Conservation (phyloP, 1,140 invertebrate species). For the Caenorhabditis inopinata region DNA sequence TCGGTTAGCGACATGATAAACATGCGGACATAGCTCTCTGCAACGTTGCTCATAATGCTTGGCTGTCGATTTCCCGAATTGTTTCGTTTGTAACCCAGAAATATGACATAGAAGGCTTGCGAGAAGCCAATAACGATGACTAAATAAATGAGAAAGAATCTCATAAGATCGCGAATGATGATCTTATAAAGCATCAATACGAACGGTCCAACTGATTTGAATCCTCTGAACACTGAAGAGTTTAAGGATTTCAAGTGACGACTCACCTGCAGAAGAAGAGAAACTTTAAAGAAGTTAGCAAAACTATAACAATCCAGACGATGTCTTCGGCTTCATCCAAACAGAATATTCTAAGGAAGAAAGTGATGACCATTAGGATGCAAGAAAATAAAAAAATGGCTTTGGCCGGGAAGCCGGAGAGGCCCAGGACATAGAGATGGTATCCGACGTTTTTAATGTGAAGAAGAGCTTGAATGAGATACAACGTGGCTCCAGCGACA, state of each 20-base stretch:
- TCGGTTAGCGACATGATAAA: conserved; percentile 95
- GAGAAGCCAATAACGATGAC: conserved; percentile 97
- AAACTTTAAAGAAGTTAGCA: conserved; percentile 94
- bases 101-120: conserved; percentile 91
- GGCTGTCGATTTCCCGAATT: conserved; percentile 51
- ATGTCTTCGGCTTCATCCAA: conserved; percentile 82
- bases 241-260: neutral
- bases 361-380: conserved; percentile 79
- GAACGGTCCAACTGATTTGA: conserved; percentile 94
- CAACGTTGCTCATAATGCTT: conserved; percentile 66
- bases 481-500: conserved; percentile 50
- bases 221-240: conserved; percentile 75
- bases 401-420: conserved; percentile 85
- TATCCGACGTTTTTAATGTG: conserved; percentile 60
- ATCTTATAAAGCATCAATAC: conserved; percentile 99
- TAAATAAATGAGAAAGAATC: conserved; percentile 92
- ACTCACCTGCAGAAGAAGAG: conserved; percentile 89
- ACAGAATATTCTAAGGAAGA: conserved; percentile 79
- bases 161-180: conserved; percentile 88
- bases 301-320: conserved; percentile 85
- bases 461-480: conserved; percentile 55
- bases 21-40: conserved; percentile 85
- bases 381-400: conserved; percentile 92
- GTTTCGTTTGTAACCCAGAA: conserved; percentile 76
- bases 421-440: conserved; percentile 57